These are phyloP conservation scores for Henicopernis longicauda DNA, from an alignment of 2,113 vertebrate species.

Conservation along the genomic window DNA sequence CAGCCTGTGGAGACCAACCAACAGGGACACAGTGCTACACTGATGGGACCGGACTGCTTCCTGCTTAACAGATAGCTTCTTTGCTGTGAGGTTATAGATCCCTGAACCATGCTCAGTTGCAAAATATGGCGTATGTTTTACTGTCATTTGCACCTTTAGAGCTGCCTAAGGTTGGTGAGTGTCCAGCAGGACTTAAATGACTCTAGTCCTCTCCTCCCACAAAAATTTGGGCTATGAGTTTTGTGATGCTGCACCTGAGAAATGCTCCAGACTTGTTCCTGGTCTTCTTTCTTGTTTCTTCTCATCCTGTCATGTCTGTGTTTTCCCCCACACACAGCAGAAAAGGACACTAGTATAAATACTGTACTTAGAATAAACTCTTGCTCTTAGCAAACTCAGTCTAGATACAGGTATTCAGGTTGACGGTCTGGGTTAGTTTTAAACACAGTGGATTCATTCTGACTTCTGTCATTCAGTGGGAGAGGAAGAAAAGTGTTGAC, in stretches of 20 bases:
- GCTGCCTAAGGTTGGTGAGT: not conserved
- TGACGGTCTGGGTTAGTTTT: not conserved
- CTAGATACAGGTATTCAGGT: not conserved
- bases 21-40: fast-evolving
- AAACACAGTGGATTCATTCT: not conserved
- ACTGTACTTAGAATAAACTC: not conserved
- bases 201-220: not conserved
- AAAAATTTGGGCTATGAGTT: not conserved
- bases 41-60: not conserved
- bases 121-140: not conserved
- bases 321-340: not conserved
- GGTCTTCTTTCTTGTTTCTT: not conserved
- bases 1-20: not conserved
- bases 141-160: not conserved
- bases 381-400: not conserved
- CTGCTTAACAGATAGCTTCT: not conserved
- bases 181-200: not conserved
- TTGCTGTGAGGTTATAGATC: not conserved
- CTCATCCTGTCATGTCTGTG: not conserved
- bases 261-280: not conserved
- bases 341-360: not conserved
- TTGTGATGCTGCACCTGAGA: not conserved
- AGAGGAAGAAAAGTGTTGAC: not conserved
- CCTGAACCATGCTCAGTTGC: not conserved
- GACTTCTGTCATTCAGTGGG: not conserved